A percentile compares a stretch with the other conserved stretches of the same genome.
phyloP scores from a whole-genome alignment of 2,113 vertebrate genomes.

The Mola mola region DNA sequence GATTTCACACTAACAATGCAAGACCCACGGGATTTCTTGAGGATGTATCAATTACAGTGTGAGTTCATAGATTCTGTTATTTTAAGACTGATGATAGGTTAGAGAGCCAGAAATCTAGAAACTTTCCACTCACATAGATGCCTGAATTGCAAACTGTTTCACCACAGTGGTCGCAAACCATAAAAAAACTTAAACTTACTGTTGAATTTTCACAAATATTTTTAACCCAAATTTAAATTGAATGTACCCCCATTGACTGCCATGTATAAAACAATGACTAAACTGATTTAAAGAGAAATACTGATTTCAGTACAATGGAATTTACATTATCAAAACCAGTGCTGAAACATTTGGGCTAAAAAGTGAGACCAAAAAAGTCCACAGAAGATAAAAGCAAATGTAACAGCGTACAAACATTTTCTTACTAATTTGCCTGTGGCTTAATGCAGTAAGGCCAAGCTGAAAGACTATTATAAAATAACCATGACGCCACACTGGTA shows the following conservation, averaged over 20 bases:
- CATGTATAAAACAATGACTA: constrained; percentile 18
- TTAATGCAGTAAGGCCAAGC: constrained; percentile 26
- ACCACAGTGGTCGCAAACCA: constrained; percentile 22
- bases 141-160: constrained; percentile 24
- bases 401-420: constrained; percentile 35
- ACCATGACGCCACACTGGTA: constrained; percentile 38
- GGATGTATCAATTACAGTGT: constrained; percentile 21
- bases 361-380: not conserved
- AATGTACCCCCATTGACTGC: constrained; percentile 6
- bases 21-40: constrained; percentile 31
- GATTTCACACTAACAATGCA: constrained; percentile 35
- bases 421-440: constrained; percentile 42
- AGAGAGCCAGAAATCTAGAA: constrained; percentile 24
- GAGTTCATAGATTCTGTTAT: constrained; percentile 21
- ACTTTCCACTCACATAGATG: constrained; percentile 20
- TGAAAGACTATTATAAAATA: constrained; percentile 41
- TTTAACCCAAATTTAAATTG: constrained; percentile 13
- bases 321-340: constrained; percentile 49
- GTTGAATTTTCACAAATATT: constrained; percentile 33
- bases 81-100: constrained; percentile 5
- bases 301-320: constrained; percentile 27
- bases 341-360: constrained; percentile 8
- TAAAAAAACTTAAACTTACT: constrained; percentile 14
- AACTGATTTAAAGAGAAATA: constrained; percentile 19
- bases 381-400: constrained; percentile 27